Conservation (phyloP, 2,888 invertebrate species). For the Andrena haemorrhoa region DNA sequence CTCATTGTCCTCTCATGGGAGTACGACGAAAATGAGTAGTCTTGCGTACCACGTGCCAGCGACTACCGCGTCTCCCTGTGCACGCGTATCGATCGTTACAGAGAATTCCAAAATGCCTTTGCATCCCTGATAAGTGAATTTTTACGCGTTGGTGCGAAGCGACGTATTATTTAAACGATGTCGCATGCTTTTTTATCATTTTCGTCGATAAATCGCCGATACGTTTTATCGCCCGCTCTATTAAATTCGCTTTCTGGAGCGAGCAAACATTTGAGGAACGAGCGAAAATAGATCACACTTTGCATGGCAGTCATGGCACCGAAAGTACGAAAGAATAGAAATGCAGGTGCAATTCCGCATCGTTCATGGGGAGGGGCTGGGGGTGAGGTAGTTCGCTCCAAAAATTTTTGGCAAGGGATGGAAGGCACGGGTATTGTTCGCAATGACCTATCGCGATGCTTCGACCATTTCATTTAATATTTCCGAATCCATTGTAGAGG, state of each 20-base stretch:
- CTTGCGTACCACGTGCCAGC: conserved; percentile 49
- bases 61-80: not conserved
- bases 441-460: conserved; percentile 21
- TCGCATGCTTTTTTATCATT: not conserved
- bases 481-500: conserved; percentile 16
- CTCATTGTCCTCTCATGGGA: conserved; percentile 41
- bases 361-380: not conserved
- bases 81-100: conserved; percentile 35
- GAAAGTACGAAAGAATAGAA: conserved; percentile 28
- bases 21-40: conserved; percentile 32
- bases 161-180: not conserved
- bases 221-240: not conserved
- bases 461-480: conserved; percentile 36
- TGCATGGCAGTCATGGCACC: not conserved
- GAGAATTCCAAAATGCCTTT: conserved; percentile 31
- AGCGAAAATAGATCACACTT: conserved; percentile 4
- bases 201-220: not conserved
- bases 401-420: conserved; percentile 33
- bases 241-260: not conserved
- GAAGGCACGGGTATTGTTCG: conserved; percentile 25
- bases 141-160: not conserved
- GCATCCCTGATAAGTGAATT: not conserved
- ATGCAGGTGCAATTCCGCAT: conserved; percentile 27
- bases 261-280: conserved; percentile 6
- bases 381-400: conserved; percentile 10